Conservation (phyloP, 2,888 invertebrate genomes). For the Agrotis exclamationis region DNA sequence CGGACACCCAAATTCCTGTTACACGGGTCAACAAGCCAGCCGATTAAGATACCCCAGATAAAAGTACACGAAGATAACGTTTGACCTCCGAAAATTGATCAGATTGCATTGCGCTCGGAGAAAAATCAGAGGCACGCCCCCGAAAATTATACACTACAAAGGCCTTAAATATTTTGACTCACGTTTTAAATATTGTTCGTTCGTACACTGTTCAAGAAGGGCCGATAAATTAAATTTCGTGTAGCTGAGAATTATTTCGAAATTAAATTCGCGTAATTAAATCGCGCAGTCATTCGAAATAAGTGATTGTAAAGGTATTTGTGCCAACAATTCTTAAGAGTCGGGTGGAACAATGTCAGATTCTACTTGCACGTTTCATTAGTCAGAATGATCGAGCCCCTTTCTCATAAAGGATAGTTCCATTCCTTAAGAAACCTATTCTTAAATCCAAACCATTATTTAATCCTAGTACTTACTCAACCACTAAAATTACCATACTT, state of each 20-base stretch:
- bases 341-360: constrained; percentile 29
- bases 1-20: constrained; percentile 78
- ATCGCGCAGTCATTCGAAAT: constrained; percentile 56
- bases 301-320: constrained; percentile 55
- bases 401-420: constrained; percentile 2
- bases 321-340: constrained; percentile 33
- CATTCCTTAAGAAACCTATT: constrained; percentile 6
- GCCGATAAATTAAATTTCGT: constrained; percentile 49
- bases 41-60: constrained; percentile 82
- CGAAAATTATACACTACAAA: constrained; percentile 75
- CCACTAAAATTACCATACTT: constrained; percentile 59
- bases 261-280: constrained; percentile 53
- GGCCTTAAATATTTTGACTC: constrained; percentile 46
- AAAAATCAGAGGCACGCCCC: constrained; percentile 73
- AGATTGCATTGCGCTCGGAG: constrained; percentile 76
- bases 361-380: constrained; percentile 26
- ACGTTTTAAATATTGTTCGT: constrained; percentile 44
- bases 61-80: constrained; percentile 75
- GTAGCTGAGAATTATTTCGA: constrained; percentile 41
- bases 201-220: constrained; percentile 29
- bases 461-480: constrained; percentile 55
- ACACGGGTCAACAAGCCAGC: constrained; percentile 78
- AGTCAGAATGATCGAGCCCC: constrained; percentile 15
- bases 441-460: constrained; percentile 13
- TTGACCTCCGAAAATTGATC: constrained; percentile 82